A percentile compares a stretch with the other conserved stretches of the same genome.
Conservation (phyloP, 2,113 vertebrate species). For the Mohoua ochrocephala region DNA sequence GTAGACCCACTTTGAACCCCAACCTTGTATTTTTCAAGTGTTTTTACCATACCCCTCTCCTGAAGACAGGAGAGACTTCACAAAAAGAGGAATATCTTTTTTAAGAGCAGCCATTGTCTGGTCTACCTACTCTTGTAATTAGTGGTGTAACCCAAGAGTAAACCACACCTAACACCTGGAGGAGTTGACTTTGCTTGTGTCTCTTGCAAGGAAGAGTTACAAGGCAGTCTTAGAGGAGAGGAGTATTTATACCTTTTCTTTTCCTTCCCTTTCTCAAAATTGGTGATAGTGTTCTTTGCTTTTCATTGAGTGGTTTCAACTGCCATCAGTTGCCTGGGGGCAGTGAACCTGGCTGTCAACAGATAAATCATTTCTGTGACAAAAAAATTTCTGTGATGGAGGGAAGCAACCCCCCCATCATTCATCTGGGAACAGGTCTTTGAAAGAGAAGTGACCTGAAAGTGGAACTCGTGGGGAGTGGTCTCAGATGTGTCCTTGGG, state of each 20-base stretch:
- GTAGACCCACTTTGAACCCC: neutral
- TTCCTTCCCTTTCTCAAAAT: neutral
- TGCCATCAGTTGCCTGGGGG: slow-evolving; percentile 17
- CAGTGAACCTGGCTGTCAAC: slow-evolving; percentile 19
- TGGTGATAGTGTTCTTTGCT: neutral
- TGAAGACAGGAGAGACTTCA: neutral
- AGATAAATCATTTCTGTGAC: slow-evolving; percentile 37
- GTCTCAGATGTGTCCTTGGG: neutral
- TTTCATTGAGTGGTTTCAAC: slow-evolving; percentile 15
- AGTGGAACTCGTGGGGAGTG: neutral
- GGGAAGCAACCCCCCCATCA: neutral
- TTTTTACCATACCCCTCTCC: neutral
- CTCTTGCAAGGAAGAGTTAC: neutral
- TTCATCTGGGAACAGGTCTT: neutral
- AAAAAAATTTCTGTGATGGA: neutral
- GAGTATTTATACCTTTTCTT: neutral
- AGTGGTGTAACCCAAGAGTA: neutral
- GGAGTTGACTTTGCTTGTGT: neutral
- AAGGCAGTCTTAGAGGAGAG: neutral
- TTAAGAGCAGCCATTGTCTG: neutral
- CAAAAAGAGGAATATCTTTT: neutral
- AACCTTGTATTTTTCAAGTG: neutral
- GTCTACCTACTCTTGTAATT: neutral
- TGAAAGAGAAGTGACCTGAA: slow-evolving; percentile 6
- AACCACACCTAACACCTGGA: neutral